Evolutionary conservation across 2,797 vertebrate genomes (phyloP).

Genomic region (Rhincodon typus): DNA sequence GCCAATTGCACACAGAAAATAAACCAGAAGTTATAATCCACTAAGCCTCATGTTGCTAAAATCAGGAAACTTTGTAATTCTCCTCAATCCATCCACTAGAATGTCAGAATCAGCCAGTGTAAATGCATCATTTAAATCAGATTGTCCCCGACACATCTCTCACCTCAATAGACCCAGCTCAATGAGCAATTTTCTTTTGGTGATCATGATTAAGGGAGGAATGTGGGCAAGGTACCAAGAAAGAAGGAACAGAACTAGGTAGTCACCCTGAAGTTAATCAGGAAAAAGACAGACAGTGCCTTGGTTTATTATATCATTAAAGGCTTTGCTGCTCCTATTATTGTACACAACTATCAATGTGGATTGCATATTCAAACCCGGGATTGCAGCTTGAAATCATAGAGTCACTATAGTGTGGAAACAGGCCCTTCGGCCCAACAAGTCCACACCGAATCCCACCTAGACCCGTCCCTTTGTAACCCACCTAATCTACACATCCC

Average conservation of each 20-base stretch:
- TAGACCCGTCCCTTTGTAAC: too few species aligned
- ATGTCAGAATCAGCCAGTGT: not conserved
- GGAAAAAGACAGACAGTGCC: not conserved
- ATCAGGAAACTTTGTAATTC: not conserved
- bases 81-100: not conserved
- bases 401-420: too few species aligned
- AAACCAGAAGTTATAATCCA: not conserved
- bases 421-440: too few species aligned
- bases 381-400: not conserved
- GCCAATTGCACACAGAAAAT: not conserved
- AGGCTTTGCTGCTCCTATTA: not conserved
- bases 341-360: not conserved
- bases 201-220: not conserved
- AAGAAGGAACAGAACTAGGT: too few species aligned
- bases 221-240: not conserved
- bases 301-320: not conserved
- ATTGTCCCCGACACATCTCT: not conserved
- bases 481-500: too few species aligned
- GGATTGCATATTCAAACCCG: not conserved
- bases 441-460: too few species aligned
- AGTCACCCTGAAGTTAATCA: too few species aligned
- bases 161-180: not conserved
- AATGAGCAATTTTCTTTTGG: not conserved
- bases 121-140: not conserved
- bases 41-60: not conserved